These are phyloP conservation scores for Eupithecia tripunctaria DNA, from an alignment of 2,888 invertebrate species.

Conservation along the genomic window DNA sequence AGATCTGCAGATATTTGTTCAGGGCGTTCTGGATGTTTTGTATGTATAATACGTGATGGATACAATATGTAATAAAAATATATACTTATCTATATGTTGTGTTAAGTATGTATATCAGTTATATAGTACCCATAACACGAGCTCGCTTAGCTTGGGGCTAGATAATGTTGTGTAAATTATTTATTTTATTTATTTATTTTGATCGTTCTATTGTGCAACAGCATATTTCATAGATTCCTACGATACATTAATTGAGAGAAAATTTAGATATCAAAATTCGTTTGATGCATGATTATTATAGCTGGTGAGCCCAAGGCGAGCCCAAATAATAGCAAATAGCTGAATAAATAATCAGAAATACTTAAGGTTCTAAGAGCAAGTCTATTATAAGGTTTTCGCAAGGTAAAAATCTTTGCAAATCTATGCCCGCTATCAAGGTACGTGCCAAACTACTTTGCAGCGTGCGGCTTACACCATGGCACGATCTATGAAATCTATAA, in stretches of 20 bases:
- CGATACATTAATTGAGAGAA: background rate
- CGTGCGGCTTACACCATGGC: background rate
- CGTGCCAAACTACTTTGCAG: conserved; percentile 23
- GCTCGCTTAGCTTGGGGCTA: no score
- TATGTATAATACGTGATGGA: no score
- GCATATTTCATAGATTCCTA: background rate
- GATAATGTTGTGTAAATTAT: no score
- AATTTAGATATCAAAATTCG: background rate
- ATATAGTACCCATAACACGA: no score
- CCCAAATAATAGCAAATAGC: background rate
- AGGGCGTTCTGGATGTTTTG: no score
- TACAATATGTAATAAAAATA: no score
- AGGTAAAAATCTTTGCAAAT: conserved; percentile 21
- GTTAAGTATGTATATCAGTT: no score
- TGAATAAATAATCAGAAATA: background rate
- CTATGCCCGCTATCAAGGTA: conserved; percentile 14
- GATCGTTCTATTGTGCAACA: background rate
- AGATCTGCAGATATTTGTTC: no score
- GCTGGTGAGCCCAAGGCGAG: background rate
- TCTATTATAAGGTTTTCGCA: conserved; percentile 10
- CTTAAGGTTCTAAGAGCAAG: background rate
- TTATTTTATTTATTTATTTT: no score
- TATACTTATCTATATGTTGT: no score
- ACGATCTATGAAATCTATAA: background rate
- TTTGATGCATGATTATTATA: background rate